These are phyloP conservation scores for Poeciliopsis turrubarensis DNA, from an alignment of 2,113 vertebrate species.

Conservation along the genomic window DNA sequence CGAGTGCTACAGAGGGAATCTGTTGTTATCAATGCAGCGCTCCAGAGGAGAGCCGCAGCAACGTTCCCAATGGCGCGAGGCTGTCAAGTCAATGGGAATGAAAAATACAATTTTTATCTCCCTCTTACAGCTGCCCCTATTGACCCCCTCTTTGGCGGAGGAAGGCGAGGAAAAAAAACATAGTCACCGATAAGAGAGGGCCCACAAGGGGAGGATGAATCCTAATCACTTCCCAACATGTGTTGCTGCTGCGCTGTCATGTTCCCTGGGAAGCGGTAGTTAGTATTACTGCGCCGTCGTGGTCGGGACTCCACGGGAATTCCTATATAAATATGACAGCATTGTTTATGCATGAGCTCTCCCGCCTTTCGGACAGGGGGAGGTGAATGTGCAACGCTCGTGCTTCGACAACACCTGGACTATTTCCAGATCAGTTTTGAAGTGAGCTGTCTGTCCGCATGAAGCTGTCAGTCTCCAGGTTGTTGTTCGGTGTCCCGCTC, in stretches of 20 bases:
- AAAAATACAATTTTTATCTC: constrained; percentile 68
- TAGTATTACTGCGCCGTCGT: constrained; percentile 65
- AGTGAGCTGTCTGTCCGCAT: constrained; percentile 18
- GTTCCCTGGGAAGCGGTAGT: constrained; percentile 70
- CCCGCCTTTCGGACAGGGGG: constrained; percentile 50
- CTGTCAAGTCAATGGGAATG: constrained; percentile 32
- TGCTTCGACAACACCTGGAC: constrained; percentile 44
- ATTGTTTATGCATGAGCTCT: constrained; percentile 76
- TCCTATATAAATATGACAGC: constrained; percentile 70
- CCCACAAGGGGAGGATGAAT: constrained; percentile 60
- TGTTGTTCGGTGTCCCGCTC: constrained; percentile 16
- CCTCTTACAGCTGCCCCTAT: constrained; percentile 59
- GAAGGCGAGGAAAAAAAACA: constrained; percentile 41
- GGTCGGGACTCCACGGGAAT: constrained; percentile 57
- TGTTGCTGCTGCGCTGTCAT: constrained; percentile 73
- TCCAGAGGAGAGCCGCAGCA: constrained; percentile 55
- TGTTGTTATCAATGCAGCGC: constrained; percentile 59
- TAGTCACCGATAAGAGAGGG: constrained; percentile 57
- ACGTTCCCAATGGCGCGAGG: constrained; percentile 9
- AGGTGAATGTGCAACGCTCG: constrained; percentile 44
- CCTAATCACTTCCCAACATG: constrained; percentile 74
- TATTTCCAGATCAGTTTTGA: constrained; percentile 47
- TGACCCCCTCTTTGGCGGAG: constrained; percentile 56
- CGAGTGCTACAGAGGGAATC: constrained; percentile 54
- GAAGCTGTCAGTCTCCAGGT: constrained; percentile 24